Evolutionary conservation across 1,140 invertebrate species (phyloP), one percentile per base, ranked within the genome.

Genomic region (Trichonephila inaurata): DNA sequence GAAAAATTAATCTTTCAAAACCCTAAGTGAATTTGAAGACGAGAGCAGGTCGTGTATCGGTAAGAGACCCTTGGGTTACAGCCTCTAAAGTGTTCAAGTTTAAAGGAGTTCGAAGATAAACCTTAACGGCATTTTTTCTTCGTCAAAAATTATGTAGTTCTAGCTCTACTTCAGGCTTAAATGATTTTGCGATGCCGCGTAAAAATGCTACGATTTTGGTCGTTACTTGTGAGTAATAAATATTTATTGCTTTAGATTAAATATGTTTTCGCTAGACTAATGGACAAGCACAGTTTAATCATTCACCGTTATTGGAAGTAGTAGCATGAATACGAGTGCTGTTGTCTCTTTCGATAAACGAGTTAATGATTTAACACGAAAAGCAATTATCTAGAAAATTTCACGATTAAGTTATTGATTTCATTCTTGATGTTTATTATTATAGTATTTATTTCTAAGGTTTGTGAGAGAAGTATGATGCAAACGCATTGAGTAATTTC

Each of bases 241-340:
- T 92, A 92, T 92, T 92, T 92, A 86, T 86, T 66, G 81, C 91
- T 69, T 64, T 60, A 60, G n/a, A 72, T 86, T 92, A 72, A 92
- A 86, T 69, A 92, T 51, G 72, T 62, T 51, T 90, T 90, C 66
- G 51, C 69, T 64, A 77, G 51, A 19, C 44, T 90, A 90, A 90
- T 77, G 64, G 44, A 77, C 44, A 77, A 21, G 6, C 21, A 33
- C 21, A 91, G 44, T 81, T 91, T 61, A 91, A 91, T 82, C 89
- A 33, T 82, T 81, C 51, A 91, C n/a, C 69, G 28, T 81, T 91
- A 62, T 62, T 81, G 44, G 69, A 66, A 18, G 44, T 12, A 8
- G 14, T 33, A 90, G 19, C 40, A 58, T 60, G 64, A 77, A 58
- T 82, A 24, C 4, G 10, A 90, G 3, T 14, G 51, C 69, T 77